phyloP scores from a whole-genome alignment of 2,797 vertebrate species.

The Borostomias antarcticus region DNA sequence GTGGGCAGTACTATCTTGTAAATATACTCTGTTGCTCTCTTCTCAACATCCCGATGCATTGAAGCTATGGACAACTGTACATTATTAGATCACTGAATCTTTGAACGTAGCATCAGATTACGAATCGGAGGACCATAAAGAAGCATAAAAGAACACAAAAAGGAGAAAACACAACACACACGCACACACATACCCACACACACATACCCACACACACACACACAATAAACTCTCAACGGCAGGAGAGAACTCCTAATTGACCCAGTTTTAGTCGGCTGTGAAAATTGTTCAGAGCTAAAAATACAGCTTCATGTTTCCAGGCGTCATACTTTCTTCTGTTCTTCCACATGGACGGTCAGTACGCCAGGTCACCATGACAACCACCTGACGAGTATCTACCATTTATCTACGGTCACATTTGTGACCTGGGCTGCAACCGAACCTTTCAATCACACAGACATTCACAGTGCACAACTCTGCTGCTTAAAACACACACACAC shows the following conservation, averaged over 20 bases:
- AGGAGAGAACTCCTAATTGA: constrained; percentile 47
- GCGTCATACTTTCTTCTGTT: constrained; percentile 14
- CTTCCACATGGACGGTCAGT: constrained; percentile 19
- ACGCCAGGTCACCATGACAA: not conserved
- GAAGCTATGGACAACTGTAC: not conserved
- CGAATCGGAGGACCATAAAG: not conserved
- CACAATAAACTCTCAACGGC: constrained; percentile 22
- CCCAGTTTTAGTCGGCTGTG: constrained; percentile 65
- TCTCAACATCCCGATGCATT: too few species aligned
- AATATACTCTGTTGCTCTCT: not conserved
- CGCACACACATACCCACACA: not conserved
- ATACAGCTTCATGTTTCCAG: constrained; percentile 43
- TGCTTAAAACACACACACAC: not conserved
- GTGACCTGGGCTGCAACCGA: not conserved
- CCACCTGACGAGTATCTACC: not conserved
- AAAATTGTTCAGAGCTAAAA: constrained; percentile 57
- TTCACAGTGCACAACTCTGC: not conserved
- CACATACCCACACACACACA: constrained; percentile 10
- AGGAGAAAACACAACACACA: not conserved
- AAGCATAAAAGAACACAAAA: not conserved
- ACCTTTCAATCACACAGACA: not conserved
- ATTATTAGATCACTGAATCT: not conserved
- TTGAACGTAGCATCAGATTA: not conserved
- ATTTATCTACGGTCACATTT: not conserved
- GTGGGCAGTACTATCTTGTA: constrained; percentile 50